Conservation (phyloP, 2,113 vertebrate genomes). For the Lichenostomus cassidix region DNA sequence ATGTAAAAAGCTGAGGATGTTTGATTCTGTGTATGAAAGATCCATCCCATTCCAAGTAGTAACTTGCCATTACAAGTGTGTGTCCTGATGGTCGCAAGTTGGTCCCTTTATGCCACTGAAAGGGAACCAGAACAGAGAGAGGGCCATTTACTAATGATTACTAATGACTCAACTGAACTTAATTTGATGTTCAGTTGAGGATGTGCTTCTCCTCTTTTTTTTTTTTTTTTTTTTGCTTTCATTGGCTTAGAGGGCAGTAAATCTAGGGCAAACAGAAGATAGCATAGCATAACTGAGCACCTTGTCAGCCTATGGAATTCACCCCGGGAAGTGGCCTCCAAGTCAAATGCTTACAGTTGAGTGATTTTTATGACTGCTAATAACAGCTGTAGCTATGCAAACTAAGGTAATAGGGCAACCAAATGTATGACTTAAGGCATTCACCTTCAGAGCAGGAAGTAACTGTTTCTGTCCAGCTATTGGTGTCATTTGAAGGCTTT, state of each 20-base stretch:
- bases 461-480: neutral
- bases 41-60: neutral
- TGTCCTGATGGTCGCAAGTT: neutral
- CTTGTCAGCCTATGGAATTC: slow-evolving; percentile 12
- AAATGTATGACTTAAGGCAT: slow-evolving; percentile 18
- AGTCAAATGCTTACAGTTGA: slow-evolving; percentile 60
- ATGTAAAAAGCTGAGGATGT: neutral
- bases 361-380: slow-evolving; percentile 72
- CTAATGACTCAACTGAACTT: neutral
- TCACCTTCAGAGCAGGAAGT: neutral
- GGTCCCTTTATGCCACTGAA: neutral
- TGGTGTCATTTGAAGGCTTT: neutral
- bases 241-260: neutral
- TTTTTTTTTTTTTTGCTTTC: neutral
- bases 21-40: neutral
- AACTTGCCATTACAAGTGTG: neutral
- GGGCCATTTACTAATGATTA: rapidly evolving
- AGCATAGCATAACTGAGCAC: neutral
- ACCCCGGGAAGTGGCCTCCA: slow-evolving; percentile 28
- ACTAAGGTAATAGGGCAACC: slow-evolving; percentile 57
- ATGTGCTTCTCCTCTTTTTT: neutral
- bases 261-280: slow-evolving; percentile 30
- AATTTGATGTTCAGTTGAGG: neutral
- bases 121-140: neutral
- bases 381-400: slow-evolving; percentile 72